phyloP scores from a whole-genome alignment of 2,888 invertebrate species.

The Trachelus stipa region DNA sequence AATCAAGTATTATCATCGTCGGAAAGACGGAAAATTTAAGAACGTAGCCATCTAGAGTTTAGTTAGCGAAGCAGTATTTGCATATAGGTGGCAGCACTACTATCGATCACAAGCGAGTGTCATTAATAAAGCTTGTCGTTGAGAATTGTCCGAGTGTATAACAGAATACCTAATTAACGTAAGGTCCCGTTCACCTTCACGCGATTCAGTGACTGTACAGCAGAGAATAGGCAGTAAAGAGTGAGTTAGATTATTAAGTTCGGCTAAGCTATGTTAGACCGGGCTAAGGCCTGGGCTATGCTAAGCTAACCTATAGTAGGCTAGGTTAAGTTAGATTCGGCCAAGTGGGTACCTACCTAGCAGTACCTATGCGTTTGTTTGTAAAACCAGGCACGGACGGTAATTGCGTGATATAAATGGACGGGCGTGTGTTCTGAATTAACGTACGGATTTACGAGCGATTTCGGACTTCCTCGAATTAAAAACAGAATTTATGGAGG shows the following conservation, averaged over 20 bases:
- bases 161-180: background rate
- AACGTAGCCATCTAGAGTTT: background rate
- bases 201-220: background rate
- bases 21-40: background rate
- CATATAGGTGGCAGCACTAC: background rate
- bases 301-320: background rate
- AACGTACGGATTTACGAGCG: background rate
- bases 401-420: background rate
- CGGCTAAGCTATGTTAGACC: background rate
- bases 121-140: background rate
- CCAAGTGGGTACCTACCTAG: background rate
- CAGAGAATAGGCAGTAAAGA: background rate
- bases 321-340: background rate
- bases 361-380: background rate
- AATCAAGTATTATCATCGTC: background rate
- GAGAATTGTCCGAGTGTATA: background rate
- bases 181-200: background rate
- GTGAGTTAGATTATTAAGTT: background rate
- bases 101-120: background rate
- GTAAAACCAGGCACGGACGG: background rate
- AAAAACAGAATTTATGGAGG: background rate
- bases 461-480: background rate
- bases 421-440: background rate
- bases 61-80: background rate
- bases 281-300: background rate